Evolutionary conservation across 2,113 vertebrate genomes (phyloP).

Genomic region (Zosterops pallidus): DNA sequence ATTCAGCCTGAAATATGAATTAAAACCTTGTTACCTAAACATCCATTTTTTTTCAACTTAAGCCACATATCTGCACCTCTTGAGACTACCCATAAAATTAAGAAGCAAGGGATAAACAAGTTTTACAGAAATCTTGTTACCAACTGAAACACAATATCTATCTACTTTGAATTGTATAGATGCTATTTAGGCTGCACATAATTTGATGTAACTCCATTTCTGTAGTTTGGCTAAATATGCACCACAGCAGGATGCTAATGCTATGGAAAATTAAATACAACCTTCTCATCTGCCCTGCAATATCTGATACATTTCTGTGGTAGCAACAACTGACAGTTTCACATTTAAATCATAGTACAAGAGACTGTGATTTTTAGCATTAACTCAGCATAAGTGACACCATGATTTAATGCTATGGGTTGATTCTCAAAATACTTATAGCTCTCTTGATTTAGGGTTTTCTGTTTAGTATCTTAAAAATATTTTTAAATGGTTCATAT

Average conservation of each 20-base stretch:
- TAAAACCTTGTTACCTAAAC: background rate
- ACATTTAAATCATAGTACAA: background rate
- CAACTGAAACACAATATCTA: background rate
- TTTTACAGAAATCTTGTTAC: background rate
- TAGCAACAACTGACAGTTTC: background rate
- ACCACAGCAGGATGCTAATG: background rate
- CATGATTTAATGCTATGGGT: background rate
- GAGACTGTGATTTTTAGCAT: background rate
- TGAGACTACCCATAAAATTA: background rate
- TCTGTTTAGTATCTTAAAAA: accelerated
- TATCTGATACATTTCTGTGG: background rate
- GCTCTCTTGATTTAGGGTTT: background rate
- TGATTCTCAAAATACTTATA: background rate
- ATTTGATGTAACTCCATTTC: background rate
- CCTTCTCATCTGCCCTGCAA: background rate
- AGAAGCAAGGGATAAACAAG: background rate
- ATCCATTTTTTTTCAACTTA: background rate
- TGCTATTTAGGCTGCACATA: background rate
- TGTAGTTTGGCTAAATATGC: background rate
- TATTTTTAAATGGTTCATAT: background rate
- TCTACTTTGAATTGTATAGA: background rate
- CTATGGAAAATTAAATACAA: background rate
- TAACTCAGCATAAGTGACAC: background rate
- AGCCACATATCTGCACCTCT: accelerated
- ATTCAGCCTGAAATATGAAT: background rate